These are phyloP conservation scores for Struthio camelus DNA, from an alignment of 2,113 vertebrate genomes.

Conservation along the genomic window DNA sequence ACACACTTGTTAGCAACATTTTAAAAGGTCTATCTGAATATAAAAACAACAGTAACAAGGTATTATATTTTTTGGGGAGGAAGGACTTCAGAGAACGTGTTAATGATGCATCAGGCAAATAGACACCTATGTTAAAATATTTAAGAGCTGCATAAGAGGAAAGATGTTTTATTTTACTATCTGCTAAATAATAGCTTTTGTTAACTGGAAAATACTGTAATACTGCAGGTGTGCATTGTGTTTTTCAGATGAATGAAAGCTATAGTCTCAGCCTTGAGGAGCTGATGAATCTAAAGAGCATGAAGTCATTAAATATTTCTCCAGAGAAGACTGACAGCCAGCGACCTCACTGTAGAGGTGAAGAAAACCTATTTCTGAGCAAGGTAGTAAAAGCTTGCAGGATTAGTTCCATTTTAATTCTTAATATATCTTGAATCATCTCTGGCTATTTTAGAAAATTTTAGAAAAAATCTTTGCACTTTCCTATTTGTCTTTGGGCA, in stretches of 20 bases:
- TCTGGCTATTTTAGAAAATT: not conserved
- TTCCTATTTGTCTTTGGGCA: not conserved
- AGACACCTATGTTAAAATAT: not conserved
- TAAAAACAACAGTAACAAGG: not conserved
- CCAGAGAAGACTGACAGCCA: not conserved
- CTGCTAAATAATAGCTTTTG: not conserved
- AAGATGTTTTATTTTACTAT: not conserved
- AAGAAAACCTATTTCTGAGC: not conserved
- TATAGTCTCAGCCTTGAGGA: not conserved
- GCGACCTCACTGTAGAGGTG: not conserved
- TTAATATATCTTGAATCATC: not conserved
- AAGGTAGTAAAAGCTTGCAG: not conserved
- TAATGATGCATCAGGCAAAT: not conserved
- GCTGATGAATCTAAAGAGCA: not conserved
- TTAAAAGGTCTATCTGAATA: not conserved
- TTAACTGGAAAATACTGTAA: not conserved
- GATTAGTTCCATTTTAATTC: not conserved
- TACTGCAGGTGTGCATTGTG: not conserved
- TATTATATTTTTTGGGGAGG: not conserved
- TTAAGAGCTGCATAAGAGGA: not conserved
- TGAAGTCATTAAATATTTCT: not conserved
- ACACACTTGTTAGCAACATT: not conserved
- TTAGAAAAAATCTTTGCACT: not conserved
- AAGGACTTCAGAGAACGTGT: not conserved
- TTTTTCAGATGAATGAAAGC: not conserved